A percentile compares a stretch with the other conserved stretches of the same genome.
Evolutionary conservation across 2,797 vertebrate species (phyloP).

Genomic region (Artibeus lituratus): DNA sequence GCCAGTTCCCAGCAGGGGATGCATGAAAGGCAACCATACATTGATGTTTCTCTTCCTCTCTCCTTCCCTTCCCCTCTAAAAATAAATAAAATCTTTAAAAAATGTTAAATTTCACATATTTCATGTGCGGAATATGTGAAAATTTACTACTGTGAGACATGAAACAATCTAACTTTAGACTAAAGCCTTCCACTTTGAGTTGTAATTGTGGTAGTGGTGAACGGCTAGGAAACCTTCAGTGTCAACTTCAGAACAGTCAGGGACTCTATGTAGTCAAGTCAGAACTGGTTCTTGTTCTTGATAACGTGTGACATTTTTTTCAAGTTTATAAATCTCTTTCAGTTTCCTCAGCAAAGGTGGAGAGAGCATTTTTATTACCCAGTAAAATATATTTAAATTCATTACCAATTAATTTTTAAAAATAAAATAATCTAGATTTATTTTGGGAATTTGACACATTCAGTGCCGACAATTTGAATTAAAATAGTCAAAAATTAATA

Average conservation of each 20-base stretch:
- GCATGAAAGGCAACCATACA: too few species aligned
- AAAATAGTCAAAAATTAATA: constrained; percentile 49
- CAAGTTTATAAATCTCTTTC: constrained; percentile 47
- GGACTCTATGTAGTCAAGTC: background rate
- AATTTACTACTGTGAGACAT: background rate
- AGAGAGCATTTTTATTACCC: constrained; percentile 1
- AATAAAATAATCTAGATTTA: constrained; percentile 23
- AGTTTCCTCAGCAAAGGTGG: background rate
- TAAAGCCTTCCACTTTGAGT: constrained; percentile 19
- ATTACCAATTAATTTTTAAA: constrained; percentile 18
- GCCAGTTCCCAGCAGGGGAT: too few species aligned
- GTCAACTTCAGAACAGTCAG: background rate
- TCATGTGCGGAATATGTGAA: background rate
- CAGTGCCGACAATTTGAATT: background rate
- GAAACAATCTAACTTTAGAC: background rate
- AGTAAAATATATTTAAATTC: constrained; percentile 28
- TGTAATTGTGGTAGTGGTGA: background rate
- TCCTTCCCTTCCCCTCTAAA: too few species aligned
- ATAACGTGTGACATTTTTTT: constrained; percentile 44
- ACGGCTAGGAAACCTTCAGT: background rate
- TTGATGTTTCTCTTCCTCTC: too few species aligned
- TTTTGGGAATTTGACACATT: constrained; percentile 34
- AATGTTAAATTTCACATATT: background rate
- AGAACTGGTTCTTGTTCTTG: constrained; percentile 32
- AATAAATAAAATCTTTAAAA: too few species aligned